These are phyloP conservation scores for Phaethornis superciliosus DNA, from an alignment of 2,113 vertebrate species.

Conservation along the genomic window DNA sequence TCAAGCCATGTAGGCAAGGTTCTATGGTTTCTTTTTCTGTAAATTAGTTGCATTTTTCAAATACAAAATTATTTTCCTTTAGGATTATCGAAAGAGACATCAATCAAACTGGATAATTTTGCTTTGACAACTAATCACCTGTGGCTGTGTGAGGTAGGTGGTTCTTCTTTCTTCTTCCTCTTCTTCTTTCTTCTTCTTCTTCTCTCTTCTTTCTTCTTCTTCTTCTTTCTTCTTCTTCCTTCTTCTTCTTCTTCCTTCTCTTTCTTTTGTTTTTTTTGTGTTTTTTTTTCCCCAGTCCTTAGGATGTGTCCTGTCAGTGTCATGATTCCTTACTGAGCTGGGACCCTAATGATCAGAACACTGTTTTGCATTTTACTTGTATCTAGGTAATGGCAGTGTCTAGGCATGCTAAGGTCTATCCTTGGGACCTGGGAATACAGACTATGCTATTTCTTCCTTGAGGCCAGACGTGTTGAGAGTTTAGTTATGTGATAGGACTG, in stretches of 20 bases:
- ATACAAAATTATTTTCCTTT: background rate
- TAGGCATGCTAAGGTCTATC: fast-evolving
- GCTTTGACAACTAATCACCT: background rate
- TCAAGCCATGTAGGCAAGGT: background rate
- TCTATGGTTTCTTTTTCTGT: background rate
- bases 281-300: background rate
- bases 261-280: too few species aligned
- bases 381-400: background rate
- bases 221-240: background rate
- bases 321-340: background rate
- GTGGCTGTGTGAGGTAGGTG: constrained; percentile 8
- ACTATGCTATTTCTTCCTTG: background rate
- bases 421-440: fast-evolving
- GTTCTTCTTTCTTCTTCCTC: fast-evolving
- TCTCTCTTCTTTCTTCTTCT: too few species aligned
- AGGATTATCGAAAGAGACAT: background rate
- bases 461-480: fast-evolving
- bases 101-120: constrained; percentile 20
- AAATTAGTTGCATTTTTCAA: background rate
- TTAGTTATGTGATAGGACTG: background rate
- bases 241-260: fast-evolving
- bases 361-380: background rate
- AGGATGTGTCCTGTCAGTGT: background rate
- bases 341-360: background rate
- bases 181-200: too few species aligned